Evolutionary conservation across 2,113 vertebrate genomes (phyloP), one percentile per base, ranked within the genome.

Genomic region (Felis chaus): DNA sequence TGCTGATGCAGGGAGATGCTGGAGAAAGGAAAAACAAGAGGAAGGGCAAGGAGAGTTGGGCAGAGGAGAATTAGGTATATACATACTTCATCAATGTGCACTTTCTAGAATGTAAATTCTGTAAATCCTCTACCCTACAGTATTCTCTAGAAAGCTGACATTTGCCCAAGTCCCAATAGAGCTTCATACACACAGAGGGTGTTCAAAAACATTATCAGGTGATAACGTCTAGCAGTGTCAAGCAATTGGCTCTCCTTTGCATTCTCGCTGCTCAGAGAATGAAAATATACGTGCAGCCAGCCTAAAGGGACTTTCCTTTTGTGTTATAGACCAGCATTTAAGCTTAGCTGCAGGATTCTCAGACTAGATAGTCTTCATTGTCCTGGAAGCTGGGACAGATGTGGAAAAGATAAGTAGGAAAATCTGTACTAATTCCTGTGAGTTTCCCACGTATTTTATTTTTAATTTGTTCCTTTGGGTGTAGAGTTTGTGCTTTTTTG

Each of bases 391-490:
- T 79, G 4, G 33, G 27, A 74, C 15, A 63, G 33, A 36, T 12
- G 23, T 39, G 73, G 36, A 63, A 65, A 89, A 95, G 6, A 23
- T 15, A 57, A 91, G 15, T 74, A 91, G 61, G 33, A 33, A 80
- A 94, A n/a, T 78, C 65, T 71, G 3, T 27, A 55, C n/a, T 79
- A 50, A 81, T n/a, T 80, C 29, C 57, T 73, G 3, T 87, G 48
- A 18, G 15, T 55, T 93, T 83, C 13, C 25, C 45, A 19, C 29
- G 18, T 61, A 84, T 66, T 94, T 90, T 69, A 18, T 53, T 86
- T 93, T 82, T 15, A 50, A 39, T 94, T 95, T 91, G 10, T 85
- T 63, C 55, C 79, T 96, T 66, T 83, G n/a, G 18, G 21, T 73
- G 57, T 87, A 92, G 5, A 2, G 16, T 71, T 80, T 93, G 27